phyloP scores from a whole-genome alignment of 2,888 invertebrate genomes.

The Octodonta nipae region DNA sequence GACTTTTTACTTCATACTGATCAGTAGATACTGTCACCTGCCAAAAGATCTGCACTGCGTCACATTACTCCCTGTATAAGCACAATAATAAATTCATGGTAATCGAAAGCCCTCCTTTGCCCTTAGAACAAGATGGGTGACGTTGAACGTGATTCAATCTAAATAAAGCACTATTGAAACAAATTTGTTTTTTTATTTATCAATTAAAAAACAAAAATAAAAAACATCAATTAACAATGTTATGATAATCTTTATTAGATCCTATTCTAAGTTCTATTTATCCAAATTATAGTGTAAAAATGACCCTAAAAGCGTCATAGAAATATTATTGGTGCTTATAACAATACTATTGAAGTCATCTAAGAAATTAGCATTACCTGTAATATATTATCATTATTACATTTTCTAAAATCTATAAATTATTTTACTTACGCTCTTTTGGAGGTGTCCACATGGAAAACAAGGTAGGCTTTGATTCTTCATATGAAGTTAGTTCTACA shows the following conservation, averaged over 20 bases:
- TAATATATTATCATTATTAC: conserved; percentile 9
- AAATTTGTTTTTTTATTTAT: background rate
- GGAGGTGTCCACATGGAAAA: conserved; percentile 26
- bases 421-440: conserved; percentile 16
- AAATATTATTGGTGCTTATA: conserved; percentile 16
- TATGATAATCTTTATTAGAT: background rate
- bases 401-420: too few species aligned
- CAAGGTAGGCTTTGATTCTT: conserved; percentile 31
- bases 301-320: conserved; percentile 19
- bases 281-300: conserved; percentile 10
- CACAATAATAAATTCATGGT: too few species aligned
- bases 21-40: too few species aligned
- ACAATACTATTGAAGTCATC: conserved; percentile 22
- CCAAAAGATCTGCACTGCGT: too few species aligned
- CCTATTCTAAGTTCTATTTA: background rate
- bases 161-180: too few species aligned
- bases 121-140: too few species aligned
- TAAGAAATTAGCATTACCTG: conserved; percentile 20
- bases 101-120: too few species aligned
- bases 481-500: conserved; percentile 34
- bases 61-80: too few species aligned
- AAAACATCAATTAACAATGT: background rate
- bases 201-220: background rate
- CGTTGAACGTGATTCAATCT: too few species aligned
- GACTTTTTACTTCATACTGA: too few species aligned